Conservation (phyloP, 2,113 vertebrate genomes). For the Recurvirostra avosetta region DNA sequence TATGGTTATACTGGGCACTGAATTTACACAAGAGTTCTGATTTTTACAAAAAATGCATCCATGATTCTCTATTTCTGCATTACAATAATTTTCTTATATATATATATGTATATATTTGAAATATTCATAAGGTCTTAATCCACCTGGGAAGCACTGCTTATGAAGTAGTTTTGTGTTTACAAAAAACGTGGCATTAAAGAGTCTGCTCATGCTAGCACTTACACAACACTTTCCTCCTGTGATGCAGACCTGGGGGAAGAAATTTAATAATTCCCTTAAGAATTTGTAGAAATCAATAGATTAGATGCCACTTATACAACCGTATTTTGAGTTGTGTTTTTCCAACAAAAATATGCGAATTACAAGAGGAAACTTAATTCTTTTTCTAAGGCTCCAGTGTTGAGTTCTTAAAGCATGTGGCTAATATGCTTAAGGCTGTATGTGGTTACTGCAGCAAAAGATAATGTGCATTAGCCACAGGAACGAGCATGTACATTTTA, state of each 20-base stretch:
- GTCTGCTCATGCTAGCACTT: neutral
- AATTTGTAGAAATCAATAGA: neutral
- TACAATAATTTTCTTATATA: neutral
- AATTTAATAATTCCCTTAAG: neutral
- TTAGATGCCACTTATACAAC: neutral
- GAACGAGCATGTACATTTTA: neutral
- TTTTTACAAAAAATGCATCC: neutral
- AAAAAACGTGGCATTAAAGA: neutral
- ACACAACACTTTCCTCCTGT: neutral
- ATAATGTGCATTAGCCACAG: neutral
- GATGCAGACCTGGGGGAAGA: neutral
- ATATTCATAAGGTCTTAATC: neutral
- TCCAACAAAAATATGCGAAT: neutral
- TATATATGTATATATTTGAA: neutral
- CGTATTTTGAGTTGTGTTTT: neutral
- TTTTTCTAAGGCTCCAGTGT: neutral
- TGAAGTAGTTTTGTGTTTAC: neutral
- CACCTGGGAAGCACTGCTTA: neutral
- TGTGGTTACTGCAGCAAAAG: neutral
- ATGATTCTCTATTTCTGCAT: neutral
- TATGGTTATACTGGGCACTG: neutral
- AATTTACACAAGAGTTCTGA: neutral
- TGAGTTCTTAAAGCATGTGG: neutral
- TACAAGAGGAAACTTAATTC: neutral
- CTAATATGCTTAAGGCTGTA: neutral